phyloP scores from a whole-genome alignment of 2,113 vertebrate species.

The Neopipo cinnamomea region DNA sequence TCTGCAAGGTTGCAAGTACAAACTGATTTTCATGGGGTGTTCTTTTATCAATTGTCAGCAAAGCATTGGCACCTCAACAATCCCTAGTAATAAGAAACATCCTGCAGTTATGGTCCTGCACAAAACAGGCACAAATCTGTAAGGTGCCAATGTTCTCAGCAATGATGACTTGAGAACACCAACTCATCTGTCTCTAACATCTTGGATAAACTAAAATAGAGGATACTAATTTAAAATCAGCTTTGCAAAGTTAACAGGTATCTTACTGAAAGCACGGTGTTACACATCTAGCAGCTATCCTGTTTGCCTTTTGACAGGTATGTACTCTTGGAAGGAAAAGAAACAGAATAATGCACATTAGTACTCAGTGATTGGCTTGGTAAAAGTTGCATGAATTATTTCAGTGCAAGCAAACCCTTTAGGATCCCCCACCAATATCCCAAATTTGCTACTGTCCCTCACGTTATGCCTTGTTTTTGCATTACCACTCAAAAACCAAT shows the following conservation, averaged over 20 bases:
- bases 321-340: background rate
- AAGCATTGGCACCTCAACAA: background rate
- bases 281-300: background rate
- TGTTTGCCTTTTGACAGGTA: background rate
- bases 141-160: background rate
- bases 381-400: background rate
- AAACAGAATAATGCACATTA: background rate
- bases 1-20: background rate
- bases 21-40: background rate
- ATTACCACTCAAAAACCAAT: background rate
- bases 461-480: accelerated
- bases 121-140: background rate
- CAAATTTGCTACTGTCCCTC: background rate
- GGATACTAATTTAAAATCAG: background rate
- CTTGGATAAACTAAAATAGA: background rate
- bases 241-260: background rate
- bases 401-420: background rate
- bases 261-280: background rate
- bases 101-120: background rate
- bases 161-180: background rate
- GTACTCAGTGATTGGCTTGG: background rate
- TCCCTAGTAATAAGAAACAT: background rate
- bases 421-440: background rate
- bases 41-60: background rate
- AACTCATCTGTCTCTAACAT: background rate